Evolutionary conservation across 2,113 vertebrate species (phyloP), one percentile per base, ranked within the genome.

Genomic region (Fulmarus glacialis): DNA sequence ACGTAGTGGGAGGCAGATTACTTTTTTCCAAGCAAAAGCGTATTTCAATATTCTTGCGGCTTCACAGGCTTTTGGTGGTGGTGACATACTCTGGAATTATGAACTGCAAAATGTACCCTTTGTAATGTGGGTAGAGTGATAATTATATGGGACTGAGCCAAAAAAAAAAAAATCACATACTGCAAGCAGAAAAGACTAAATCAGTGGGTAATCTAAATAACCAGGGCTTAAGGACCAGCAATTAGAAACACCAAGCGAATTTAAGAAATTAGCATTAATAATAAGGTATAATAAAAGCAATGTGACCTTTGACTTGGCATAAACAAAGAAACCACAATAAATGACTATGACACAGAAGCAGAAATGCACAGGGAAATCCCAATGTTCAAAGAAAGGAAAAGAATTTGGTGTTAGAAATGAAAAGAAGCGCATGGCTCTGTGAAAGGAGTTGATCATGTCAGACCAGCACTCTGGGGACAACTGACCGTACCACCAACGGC

Each of bases 191-290:
- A 93, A 60, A 91, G 45, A 86, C 89, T 89, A 93, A 95, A 91
- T 87, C 77, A 47, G 59, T 62, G n/a, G 47, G 70, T 68, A 67
- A 92, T 52, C 66, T 84, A 89, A 95, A 95, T 67, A 95, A 95
- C 50, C 58, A 87, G 27, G 42, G 12, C 40, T 63, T 13, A 19
- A 94, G 45, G 36, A 75, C 21, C 58, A 94, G 23, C 42, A 83
- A 67, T 72, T 38, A 40, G 40, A 94, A 95, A 95, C 53, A 73
- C 6, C 81, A 74, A 62, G 20, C 20, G 38, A 94, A 88, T 26
- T 42, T 53, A 91, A 81, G 67, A 82, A 82, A 94, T 71, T 12
- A 93, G 21, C 2, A 2, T 74, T 93, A 45, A 21, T 93, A 45
- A 21, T 70, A n/a, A 71, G 22, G 15, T 67, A 84, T 45, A 82